Evolutionary conservation across 1,140 invertebrate genomes (phyloP).

Genomic region (Drosophila kepulauana): DNA sequence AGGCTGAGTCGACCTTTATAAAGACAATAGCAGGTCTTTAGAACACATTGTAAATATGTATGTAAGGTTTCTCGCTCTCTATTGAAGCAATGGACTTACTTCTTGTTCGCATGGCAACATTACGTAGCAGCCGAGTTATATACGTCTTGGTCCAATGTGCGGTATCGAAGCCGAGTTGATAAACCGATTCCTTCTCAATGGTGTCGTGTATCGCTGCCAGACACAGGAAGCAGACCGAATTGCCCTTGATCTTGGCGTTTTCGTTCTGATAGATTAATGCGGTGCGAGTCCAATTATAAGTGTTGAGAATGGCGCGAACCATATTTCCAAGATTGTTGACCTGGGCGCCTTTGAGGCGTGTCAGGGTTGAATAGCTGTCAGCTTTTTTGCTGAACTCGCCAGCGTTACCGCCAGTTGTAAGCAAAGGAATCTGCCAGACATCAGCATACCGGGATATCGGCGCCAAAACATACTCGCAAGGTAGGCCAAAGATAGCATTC

Average conservation of each 20-base stretch:
- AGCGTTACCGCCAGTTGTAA: constrained; percentile 94
- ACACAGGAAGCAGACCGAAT: constrained; percentile 90
- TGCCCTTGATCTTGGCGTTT: constrained; percentile 86
- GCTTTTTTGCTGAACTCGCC: constrained; percentile 87
- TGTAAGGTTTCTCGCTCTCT: background rate
- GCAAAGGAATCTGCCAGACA: constrained; percentile 94
- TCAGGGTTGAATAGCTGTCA: constrained; percentile 90
- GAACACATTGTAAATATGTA: too few relatives aligned
- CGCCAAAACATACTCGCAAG: constrained; percentile 96
- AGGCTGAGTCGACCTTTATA: too few relatives aligned
- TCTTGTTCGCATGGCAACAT: constrained; percentile 89
- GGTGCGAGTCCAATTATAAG: constrained; percentile 89
- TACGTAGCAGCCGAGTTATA: constrained; percentile 88
- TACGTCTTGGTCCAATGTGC: constrained; percentile 82
- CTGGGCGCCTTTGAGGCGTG: constrained; percentile 94
- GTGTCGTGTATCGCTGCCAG: constrained; percentile 88
- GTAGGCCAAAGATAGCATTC: constrained; percentile 95
- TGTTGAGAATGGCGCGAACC: constrained; percentile 88
- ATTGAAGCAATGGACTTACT: constrained; percentile 88
- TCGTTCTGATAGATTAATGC: constrained; percentile 90
- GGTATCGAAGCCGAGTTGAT: constrained; percentile 88
- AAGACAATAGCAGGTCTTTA: too few relatives aligned
- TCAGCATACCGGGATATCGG: constrained; percentile 95
- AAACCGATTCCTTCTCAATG: constrained; percentile 84
- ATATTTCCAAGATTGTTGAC: constrained; percentile 89